Percentiles rank a stretch among this genome's conserved stretches.
These are phyloP conservation scores for Numenius phaeopus DNA, from an alignment of 2,797 vertebrate genomes.

Conservation along the genomic window DNA sequence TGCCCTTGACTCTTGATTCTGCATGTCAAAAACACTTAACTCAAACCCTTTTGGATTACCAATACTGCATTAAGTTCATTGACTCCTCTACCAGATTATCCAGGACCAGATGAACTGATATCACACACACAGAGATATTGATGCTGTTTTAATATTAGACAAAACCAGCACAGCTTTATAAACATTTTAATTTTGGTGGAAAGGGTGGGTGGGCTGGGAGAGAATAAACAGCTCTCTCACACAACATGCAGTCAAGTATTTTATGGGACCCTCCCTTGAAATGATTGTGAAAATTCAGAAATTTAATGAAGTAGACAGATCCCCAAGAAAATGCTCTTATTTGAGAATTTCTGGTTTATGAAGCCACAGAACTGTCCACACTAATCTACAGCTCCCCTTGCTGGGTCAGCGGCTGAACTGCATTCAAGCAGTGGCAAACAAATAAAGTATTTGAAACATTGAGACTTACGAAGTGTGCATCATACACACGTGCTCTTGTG, in stretches of 20 bases:
- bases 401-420: constrained; percentile 72
- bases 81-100: constrained; percentile 66
- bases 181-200: neutral
- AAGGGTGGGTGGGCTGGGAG: neutral
- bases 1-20: constrained; percentile 81
- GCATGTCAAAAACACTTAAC: constrained; percentile 82
- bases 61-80: constrained; percentile 72
- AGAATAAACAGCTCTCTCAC: neutral
- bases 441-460: neutral
- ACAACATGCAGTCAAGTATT: neutral
- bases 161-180: constrained; percentile 37
- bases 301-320: neutral
- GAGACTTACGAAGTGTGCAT: neutral
- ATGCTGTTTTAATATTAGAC: constrained; percentile 53
- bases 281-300: constrained; percentile 12
- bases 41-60: constrained; percentile 77
- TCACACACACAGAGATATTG: constrained; percentile 48
- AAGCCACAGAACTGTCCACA: constrained; percentile 57
- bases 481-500: neutral
- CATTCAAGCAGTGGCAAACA: constrained; percentile 27
- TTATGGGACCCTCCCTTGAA: neutral
- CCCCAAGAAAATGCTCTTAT: neutral
- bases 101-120: constrained; percentile 51
- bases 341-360: constrained; percentile 20
- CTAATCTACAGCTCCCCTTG: constrained; percentile 76